A percentile compares a stretch with the other conserved stretches of the same genome.
These are phyloP conservation scores for Brachystomella parvula DNA, from an alignment of 1,140 invertebrate genomes.

Conservation along the genomic window DNA sequence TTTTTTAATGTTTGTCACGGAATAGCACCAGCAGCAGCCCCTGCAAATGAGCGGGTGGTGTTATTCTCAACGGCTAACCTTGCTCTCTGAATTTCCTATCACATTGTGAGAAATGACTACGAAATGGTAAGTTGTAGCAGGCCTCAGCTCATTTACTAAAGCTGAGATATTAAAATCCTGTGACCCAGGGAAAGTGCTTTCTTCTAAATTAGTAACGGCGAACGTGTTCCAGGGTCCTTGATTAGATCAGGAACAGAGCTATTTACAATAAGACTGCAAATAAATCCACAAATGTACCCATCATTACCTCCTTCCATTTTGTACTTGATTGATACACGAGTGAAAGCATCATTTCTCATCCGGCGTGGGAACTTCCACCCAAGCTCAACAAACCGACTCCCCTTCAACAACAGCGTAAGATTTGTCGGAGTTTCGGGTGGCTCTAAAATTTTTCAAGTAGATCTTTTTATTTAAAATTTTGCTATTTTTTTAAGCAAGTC, in stretches of 20 bases:
- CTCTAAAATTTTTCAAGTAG: conserved; percentile 19
- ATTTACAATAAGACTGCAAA: conserved; percentile 5
- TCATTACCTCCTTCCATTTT: conserved; percentile 39
- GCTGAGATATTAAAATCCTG: conserved; percentile 44
- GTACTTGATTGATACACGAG: conserved; percentile 44
- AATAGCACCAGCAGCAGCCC: too few relatives aligned
- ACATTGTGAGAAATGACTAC: conserved; percentile 49
- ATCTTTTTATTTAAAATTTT: not conserved
- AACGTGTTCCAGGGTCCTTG: conserved; percentile 3
- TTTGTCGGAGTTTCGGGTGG: conserved; percentile 37
- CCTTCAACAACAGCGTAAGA: conserved; percentile 35
- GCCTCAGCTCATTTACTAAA: conserved; percentile 49
- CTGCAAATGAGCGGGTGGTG: too few relatives aligned
- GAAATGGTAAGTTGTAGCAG: conserved; percentile 49
- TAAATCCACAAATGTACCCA: too few relatives aligned
- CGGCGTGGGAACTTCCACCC: conserved; percentile 37
- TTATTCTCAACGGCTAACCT: conserved; percentile 30
- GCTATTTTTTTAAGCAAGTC: not conserved
- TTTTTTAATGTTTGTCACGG: too few relatives aligned
- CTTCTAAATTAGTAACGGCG: not conserved
- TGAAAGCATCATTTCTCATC: conserved; percentile 49
- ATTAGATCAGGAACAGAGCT: not conserved
- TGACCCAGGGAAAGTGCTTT: not conserved
- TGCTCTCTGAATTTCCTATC: conserved; percentile 48
- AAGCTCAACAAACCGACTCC: conserved; percentile 37